These are phyloP conservation scores for Carollia perspicillata DNA, from an alignment of 2,113 vertebrate genomes.

Conservation along the genomic window DNA sequence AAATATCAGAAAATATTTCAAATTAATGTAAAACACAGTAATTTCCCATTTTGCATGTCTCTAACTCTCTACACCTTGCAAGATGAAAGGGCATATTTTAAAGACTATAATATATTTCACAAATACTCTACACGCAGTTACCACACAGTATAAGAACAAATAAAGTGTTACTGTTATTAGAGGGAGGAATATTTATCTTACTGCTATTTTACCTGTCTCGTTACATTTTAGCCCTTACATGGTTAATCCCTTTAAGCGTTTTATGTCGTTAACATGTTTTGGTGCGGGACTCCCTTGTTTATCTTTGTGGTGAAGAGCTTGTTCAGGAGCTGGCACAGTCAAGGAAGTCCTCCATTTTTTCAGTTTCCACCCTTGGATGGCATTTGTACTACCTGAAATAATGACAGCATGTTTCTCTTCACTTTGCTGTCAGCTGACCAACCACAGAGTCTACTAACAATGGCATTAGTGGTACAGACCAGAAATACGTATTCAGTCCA, in stretches of 20 bases:
- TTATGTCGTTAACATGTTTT: constrained; percentile 63
- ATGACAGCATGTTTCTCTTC: not conserved
- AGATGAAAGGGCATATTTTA: not conserved
- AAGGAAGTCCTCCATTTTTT: not conserved
- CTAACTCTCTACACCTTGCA: not conserved
- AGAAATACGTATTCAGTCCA: not conserved
- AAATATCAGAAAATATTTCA: constrained; percentile 7
- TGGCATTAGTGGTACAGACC: not conserved
- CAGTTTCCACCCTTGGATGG: not conserved
- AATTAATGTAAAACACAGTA: not conserved
- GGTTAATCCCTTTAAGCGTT: constrained; percentile 70
- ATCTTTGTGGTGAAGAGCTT: constrained; percentile 20
- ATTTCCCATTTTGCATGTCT: not conserved
- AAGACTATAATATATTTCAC: not conserved
- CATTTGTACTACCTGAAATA: constrained; percentile 60
- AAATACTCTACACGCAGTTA: not conserved
- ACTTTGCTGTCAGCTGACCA: not conserved
- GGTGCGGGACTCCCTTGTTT: constrained; percentile 29
- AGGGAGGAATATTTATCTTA: not conserved
- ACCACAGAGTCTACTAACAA: not conserved
- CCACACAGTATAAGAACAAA: not conserved
- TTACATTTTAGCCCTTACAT: constrained; percentile 75
- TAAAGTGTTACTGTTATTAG: not conserved
- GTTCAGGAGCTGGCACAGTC: constrained; percentile 29
- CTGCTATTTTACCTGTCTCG: constrained; percentile 73